Conservation (phyloP, 2,888 invertebrate species). For the Dryocosmus kuriphilus region DNA sequence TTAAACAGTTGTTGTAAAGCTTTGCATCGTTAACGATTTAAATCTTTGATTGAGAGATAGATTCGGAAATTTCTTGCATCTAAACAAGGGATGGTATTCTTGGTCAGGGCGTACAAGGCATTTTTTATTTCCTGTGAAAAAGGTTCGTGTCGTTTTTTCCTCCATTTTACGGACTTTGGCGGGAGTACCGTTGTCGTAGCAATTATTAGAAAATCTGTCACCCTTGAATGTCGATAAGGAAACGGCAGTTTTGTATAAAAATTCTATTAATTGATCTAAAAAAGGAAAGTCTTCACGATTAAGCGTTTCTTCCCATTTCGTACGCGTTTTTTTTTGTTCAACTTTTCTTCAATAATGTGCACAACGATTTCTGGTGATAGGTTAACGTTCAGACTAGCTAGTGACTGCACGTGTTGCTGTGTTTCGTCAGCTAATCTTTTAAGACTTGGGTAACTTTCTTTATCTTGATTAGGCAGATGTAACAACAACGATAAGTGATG, state of each 20-base stretch:
- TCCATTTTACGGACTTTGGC: no score
- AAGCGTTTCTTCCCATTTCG: conserved; percentile 51
- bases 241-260: conserved; percentile 41
- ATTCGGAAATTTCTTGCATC: conserved; percentile 50
- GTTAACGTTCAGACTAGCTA: conserved; percentile 49
- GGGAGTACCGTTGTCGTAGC: no score
- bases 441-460: conserved; percentile 36
- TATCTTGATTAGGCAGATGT: conserved; percentile 38
- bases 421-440: conserved; percentile 47
- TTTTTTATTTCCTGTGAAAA: background rate
- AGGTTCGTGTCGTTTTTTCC: no score
- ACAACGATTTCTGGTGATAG: conserved; percentile 52
- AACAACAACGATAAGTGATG: conserved; percentile 48
- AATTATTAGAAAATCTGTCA: no score
- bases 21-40: no score
- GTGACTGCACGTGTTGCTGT: conserved; percentile 51
- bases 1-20: no score
- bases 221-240: no score
- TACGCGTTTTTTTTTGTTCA: conserved; percentile 46
- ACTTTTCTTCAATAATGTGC: conserved; percentile 52
- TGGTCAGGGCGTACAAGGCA: conserved; percentile 50
- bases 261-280: conserved; percentile 47
- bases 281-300: conserved; percentile 43
- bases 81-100: conserved; percentile 46
- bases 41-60: conserved; percentile 41